Evolutionary conservation across 2,113 vertebrate genomes (phyloP), one percentile per base, ranked within the genome.

Genomic region (Pimephales promelas): DNA sequence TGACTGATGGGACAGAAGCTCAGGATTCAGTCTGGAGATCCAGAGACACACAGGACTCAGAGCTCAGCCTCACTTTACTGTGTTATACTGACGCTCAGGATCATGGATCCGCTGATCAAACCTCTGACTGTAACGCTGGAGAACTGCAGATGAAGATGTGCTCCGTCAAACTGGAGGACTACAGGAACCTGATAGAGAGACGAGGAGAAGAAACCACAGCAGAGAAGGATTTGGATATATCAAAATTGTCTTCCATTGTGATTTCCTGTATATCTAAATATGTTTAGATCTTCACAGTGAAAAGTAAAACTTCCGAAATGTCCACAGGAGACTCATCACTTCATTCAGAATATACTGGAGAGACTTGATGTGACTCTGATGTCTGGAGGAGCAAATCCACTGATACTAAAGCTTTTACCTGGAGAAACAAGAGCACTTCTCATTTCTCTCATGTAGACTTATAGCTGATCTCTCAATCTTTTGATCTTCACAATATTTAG

Each of bases 31-130:
- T 49, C 40, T 73, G 71, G 34, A 73, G 71, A 45, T 73, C n/a
- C 70, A 73, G 70, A 73, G 70, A 73, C 70, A 45, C 71, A 26
- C 73, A n/a, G 73, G 49, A 76, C 72, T 75, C 72, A 28, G 26
- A 75, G 49, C 28, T 56, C 73, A 76, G 73, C 28, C 73, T 76
- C 16, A 52, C 45, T 52, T 76, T 76, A 76, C 28, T 76, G 28
- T 56, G 73, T 56, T 76, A 36, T n/a, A 56, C 73, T 76, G 73
- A 76, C 0, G 43, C 71, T 49, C 43, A 73, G 71, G 43, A 81
- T 54, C 73, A 54, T 76, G 22, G 28, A 24, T 36, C 14, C 57
- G 10, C 47, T 76, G 73, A 11, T 76, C 73, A 54, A 62, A 64
- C 14, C 77, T 62, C 47, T 36, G 28, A 34, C 14, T 26, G 24